Evolutionary conservation across 2,113 vertebrate species (phyloP).

Genomic region (Paradoxurus hermaphroditus): DNA sequence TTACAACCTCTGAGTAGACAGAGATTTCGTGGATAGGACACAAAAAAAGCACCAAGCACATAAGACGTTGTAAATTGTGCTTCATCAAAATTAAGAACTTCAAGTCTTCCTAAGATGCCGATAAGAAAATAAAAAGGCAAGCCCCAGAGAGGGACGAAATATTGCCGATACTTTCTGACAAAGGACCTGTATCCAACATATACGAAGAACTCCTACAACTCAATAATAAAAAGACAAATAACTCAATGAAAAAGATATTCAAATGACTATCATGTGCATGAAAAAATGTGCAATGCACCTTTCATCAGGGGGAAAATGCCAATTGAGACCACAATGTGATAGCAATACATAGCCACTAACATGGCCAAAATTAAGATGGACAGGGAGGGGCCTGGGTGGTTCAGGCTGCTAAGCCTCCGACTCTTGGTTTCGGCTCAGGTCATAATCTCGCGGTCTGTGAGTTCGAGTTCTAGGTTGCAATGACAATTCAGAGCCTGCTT

Average conservation of each 20-base stretch:
- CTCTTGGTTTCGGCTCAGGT: no score
- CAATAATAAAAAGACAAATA: not conserved
- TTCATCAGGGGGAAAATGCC: not conserved
- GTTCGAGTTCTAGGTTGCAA: no score
- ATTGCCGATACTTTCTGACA: not conserved
- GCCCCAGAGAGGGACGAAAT: not conserved
- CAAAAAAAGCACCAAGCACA: not conserved
- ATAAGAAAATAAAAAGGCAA: constrained; percentile 46
- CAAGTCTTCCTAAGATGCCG: not conserved
- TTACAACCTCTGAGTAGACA: not conserved
- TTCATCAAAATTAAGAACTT: constrained; percentile 20
- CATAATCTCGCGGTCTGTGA: no score
- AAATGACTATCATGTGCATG: not conserved
- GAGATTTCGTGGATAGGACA: not conserved
- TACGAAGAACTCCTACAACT: not conserved
- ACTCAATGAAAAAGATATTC: not conserved
- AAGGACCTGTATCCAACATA: not conserved
- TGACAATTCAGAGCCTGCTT: no score
- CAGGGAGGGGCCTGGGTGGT: no score
- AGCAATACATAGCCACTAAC: not conserved
- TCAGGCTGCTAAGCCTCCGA: no score
- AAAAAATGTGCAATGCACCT: not conserved
- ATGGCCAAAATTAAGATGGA: not conserved
- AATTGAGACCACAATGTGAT: not conserved
- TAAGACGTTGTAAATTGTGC: not conserved